Base-by-base conservation (phyloP, 2,113 vertebrate genomes). In the Xiphorhynchus elegans region DNA sequence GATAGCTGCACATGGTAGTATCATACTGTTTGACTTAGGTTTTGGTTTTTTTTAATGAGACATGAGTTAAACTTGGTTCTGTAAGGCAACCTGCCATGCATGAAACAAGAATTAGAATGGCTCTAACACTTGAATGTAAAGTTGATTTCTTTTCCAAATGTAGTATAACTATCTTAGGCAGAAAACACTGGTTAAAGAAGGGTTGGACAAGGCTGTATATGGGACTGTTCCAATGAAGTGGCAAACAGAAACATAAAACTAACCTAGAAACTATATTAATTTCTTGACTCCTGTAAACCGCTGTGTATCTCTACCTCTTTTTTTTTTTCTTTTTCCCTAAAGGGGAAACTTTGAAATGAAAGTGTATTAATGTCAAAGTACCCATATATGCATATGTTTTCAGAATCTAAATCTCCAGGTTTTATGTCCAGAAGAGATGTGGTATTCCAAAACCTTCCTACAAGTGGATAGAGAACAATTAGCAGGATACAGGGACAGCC, bases 71-170 rank as follows among this genome's bases (percentile, higher is more conserved):
- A 94, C n/a, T 91, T 72, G 84, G 55, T 39, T 96, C 79, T 90
- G 26, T 84, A 89, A 93, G 59, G 46, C 44, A 84, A 55, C 58
- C 70, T 74, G 12, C 47, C 55, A 76, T 28, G 86, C 83, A 74
- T 72, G 95, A 96, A 97, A 93, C 33, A 44, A 86, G 58, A 91
- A 95, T 86, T 79, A 83, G 78, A 91, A 72, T 56, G 64, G 23
- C 62, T 67, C 49, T 81, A 74, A 82, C 44, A 89, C 55, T 64
- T 60, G 53, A 94, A 89, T 44, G 78, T 49, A 88, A 93, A 95
- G 69, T 33, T 89, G 55, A 96, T 94, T 95, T 97, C 23, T 85
- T 95, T 95, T 92, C 68, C 82, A 96, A 97, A 88, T 37, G 72
- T 17, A 55, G 58, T 44, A 17, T 63, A 78, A 88, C 53, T 44